These are phyloP conservation scores for Dermochelys coriacea DNA, from an alignment of 2,797 vertebrate genomes.

Conservation along the genomic window DNA sequence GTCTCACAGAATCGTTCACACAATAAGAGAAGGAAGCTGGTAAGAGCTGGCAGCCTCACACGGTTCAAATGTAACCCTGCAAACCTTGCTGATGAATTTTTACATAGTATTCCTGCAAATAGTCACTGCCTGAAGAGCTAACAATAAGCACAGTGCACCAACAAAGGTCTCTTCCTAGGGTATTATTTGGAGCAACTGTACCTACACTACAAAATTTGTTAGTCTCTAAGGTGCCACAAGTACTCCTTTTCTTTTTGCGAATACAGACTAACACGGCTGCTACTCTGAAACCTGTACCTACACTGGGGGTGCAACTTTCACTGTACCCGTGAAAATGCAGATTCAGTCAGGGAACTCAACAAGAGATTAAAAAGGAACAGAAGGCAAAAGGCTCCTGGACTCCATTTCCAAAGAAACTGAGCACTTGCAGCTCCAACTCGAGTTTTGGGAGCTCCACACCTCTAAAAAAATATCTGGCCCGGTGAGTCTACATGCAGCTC, in stretches of 20 bases:
- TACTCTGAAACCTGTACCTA: no score
- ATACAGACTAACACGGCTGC: no score
- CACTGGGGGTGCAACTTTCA: background rate
- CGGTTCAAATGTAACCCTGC: background rate
- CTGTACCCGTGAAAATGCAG: background rate
- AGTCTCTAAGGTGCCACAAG: no score
- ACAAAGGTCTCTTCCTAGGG: rapidly evolving
- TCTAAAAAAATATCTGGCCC: background rate
- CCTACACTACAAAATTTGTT: no score
- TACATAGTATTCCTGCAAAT: background rate
- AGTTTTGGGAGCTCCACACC: background rate
- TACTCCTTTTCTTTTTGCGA: no score
- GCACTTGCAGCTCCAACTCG: background rate
- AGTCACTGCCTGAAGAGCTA: background rate
- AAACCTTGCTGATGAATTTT: background rate
- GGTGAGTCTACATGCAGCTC: background rate
- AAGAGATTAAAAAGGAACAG: background rate
- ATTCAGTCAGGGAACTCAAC: background rate
- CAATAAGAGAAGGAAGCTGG: background rate
- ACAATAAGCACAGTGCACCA: rapidly evolving
- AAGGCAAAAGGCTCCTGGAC: background rate
- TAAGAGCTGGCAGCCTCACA: rapidly evolving
- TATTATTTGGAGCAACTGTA: background rate
- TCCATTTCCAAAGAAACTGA: background rate
- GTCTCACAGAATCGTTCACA: background rate